phyloP scores from a whole-genome alignment of 2,797 vertebrate genomes.

The Eupleurogrammus muticus region DNA sequence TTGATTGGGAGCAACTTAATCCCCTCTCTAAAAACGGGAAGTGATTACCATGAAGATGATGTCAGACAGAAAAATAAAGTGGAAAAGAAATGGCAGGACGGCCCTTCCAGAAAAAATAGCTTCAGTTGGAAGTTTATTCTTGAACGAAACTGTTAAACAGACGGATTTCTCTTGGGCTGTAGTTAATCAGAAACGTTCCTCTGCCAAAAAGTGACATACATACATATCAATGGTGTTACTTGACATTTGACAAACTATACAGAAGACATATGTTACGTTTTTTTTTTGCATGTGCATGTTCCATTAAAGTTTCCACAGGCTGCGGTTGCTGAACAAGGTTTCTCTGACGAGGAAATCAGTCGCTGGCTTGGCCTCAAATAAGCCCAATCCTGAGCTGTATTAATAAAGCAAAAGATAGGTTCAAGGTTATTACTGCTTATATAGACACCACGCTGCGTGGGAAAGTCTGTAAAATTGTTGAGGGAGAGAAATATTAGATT shows the following conservation, averaged over 20 bases:
- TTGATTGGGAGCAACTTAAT: too few relatives aligned
- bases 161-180: background rate
- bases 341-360: slow-evolving; percentile 79
- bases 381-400: slow-evolving; percentile 63
- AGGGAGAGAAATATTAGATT: slow-evolving; percentile 56
- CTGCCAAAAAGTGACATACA: background rate
- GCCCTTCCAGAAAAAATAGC: background rate
- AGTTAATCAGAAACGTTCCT: background rate
- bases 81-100: background rate
- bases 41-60: background rate
- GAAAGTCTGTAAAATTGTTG: slow-evolving; percentile 57
- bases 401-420: slow-evolving; percentile 77
- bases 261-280: slow-evolving; percentile 57
- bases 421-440: slow-evolving; percentile 83
- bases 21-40: too few relatives aligned
- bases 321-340: slow-evolving; percentile 54
- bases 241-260: slow-evolving; percentile 58
- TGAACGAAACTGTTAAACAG: background rate
- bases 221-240: background rate
- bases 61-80: background rate
- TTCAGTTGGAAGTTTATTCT: too few relatives aligned
- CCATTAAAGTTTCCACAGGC: slow-evolving; percentile 54
- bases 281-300: slow-evolving; percentile 41
- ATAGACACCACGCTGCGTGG: slow-evolving; percentile 33
- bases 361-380: slow-evolving; percentile 71